These are phyloP conservation scores for Erynnis tages DNA, from an alignment of 2,888 invertebrate species.

Conservation along the genomic window DNA sequence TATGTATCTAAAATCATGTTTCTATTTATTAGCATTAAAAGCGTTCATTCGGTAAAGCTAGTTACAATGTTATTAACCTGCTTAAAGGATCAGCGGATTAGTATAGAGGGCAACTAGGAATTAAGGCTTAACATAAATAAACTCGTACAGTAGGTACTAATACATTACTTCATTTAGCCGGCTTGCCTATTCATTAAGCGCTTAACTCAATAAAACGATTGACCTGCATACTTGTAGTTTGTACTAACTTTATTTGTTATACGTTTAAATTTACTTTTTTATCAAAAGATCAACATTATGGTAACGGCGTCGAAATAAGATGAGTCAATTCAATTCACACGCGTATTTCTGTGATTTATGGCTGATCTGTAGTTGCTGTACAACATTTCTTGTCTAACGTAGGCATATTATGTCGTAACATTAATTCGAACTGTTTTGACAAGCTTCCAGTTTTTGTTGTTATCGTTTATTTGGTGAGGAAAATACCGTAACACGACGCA, in stretches of 20 bases:
- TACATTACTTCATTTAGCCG: background rate
- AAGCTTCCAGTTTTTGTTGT: constrained; percentile 8
- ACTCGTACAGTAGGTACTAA: background rate
- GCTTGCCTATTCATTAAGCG: background rate
- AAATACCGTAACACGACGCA: constrained; percentile 14
- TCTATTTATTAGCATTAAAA: no score
- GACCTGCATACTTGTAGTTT: background rate
- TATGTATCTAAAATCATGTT: no score
- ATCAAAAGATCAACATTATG: no score
- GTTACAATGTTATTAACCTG: background rate
- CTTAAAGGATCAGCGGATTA: constrained; percentile 1
- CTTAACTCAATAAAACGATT: background rate
- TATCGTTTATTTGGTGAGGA: constrained; percentile 13
- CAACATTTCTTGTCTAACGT: background rate
- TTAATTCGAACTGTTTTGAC: constrained; percentile 12
- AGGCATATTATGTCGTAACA: background rate
- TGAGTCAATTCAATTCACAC: no score
- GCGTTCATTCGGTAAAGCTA: no score
- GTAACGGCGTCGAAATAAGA: no score
- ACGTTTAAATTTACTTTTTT: no score
- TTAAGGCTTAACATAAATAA: constrained; percentile 6
- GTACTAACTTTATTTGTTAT: background rate
- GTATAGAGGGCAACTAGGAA: constrained; percentile 12
- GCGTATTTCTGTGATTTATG: no score
- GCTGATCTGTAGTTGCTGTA: background rate